Percentiles rank a stretch among this genome's conserved stretches.
Conservation (phyloP, 2,113 vertebrate genomes). For the Campylomormyrus numenius region DNA sequence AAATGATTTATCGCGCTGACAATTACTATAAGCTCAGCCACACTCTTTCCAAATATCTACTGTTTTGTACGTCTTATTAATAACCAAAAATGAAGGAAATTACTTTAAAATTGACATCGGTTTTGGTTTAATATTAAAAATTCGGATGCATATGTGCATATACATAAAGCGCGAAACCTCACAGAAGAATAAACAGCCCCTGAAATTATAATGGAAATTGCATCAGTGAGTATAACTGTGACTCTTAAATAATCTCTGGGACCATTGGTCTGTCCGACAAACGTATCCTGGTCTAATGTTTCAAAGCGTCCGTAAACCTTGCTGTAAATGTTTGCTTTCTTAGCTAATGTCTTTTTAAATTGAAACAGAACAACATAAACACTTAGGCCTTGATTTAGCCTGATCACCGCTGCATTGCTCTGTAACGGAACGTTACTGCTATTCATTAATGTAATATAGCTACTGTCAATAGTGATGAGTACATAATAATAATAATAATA, state of each 20-base stretch:
- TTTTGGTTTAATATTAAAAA: background rate
- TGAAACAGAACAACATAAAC: slow-evolving; percentile 14
- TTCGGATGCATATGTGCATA: background rate
- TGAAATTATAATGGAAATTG: background rate
- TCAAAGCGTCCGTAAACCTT: slow-evolving; percentile 13
- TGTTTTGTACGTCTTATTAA: background rate
- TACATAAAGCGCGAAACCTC: background rate
- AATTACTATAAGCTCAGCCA: background rate
- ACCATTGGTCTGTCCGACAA: background rate
- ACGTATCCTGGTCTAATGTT: slow-evolving; percentile 8
- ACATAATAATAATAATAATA: background rate
- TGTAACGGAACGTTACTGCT: background rate
- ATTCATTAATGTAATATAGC: background rate
- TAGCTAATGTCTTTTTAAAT: slow-evolving; percentile 21
- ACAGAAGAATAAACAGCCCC: background rate
- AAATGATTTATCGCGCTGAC: background rate
- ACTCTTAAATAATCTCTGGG: background rate
- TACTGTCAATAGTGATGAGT: background rate
- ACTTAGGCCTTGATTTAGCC: background rate
- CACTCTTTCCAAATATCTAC: background rate
- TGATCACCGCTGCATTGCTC: background rate
- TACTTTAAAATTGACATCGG: background rate
- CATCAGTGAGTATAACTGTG: background rate
- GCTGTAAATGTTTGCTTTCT: slow-evolving; percentile 18
- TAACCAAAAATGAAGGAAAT: background rate